Conservation (phyloP, 2,797 vertebrate genomes). For the Sebastes minor region DNA sequence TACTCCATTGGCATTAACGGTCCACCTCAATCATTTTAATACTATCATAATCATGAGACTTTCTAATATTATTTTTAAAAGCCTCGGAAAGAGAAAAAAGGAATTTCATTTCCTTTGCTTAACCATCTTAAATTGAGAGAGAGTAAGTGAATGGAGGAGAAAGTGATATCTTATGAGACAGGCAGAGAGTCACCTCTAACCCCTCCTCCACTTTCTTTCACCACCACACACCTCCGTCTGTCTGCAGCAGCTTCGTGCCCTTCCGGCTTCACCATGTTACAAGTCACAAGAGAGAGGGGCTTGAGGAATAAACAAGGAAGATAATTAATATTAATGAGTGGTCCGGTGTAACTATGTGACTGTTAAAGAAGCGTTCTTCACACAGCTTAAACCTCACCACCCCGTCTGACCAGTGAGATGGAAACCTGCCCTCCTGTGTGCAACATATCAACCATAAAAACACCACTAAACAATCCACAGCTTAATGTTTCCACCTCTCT, state of each 20-base stretch:
- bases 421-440: background rate
- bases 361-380: constrained; percentile 1
- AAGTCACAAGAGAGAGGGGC: constrained; percentile 52
- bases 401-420: constrained; percentile 7
- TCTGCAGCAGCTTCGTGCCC: constrained; percentile 30
- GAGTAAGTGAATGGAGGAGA: constrained; percentile 55
- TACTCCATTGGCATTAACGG: constrained; percentile 76
- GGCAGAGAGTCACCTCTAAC: constrained; percentile 43
- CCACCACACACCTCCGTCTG: constrained; percentile 24
- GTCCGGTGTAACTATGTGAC: constrained; percentile 40
- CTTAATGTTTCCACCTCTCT: constrained; percentile 47
- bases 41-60: constrained; percentile 76
- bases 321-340: constrained; percentile 74
- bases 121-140: constrained; percentile 67
- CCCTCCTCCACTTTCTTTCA: background rate
- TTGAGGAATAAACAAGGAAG: constrained; percentile 64
- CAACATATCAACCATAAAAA: constrained; percentile 33
- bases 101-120: constrained; percentile 74
- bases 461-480: constrained; percentile 59
- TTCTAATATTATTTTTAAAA: constrained; percentile 82
- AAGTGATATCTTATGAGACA: constrained; percentile 59
- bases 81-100: constrained; percentile 55
- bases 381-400: constrained; percentile 32
- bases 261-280: constrained; percentile 48
- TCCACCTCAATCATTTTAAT: constrained; percentile 82